phyloP scores from a whole-genome alignment of 2,113 vertebrate species.

The Delphinapterus leucas region DNA sequence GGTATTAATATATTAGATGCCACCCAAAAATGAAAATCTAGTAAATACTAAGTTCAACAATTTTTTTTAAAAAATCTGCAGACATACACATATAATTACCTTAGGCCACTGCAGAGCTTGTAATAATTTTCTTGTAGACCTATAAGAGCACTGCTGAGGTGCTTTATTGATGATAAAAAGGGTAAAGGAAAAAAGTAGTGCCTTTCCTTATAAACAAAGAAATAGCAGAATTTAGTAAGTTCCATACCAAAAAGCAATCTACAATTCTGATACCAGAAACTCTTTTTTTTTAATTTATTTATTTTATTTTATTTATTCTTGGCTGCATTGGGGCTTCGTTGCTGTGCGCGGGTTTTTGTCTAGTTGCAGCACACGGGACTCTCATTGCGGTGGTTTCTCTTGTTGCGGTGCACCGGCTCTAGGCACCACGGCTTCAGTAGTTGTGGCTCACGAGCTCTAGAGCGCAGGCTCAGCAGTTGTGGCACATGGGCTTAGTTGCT shows the following conservation, averaged over 20 bases:
- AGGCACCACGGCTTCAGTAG: too few relatives aligned
- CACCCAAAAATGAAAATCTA: background rate
- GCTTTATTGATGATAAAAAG: background rate
- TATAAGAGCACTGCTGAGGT: background rate
- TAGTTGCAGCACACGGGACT: too few relatives aligned
- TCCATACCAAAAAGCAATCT: background rate
- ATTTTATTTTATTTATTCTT: background rate
- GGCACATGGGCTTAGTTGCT: too few relatives aligned
- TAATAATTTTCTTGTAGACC: background rate
- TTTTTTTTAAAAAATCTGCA: background rate
- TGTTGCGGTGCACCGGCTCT: too few relatives aligned
- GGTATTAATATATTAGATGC: background rate
- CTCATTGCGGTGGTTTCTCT: too few relatives aligned
- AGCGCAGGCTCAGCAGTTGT: too few relatives aligned
- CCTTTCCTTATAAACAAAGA: background rate
- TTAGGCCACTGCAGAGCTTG: background rate
- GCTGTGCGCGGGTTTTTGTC: too few relatives aligned
- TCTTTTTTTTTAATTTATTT: background rate
- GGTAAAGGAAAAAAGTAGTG: background rate
- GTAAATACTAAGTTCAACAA: background rate
- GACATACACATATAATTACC: background rate
- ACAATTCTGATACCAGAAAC: constrained; percentile 10
- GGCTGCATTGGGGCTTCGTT: background rate
- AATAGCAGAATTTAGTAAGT: background rate
- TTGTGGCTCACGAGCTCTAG: too few relatives aligned